Percentiles rank a stretch among this genome's conserved stretches.
phyloP scores from a whole-genome alignment of 2,888 invertebrate genomes.

The Megastigmus dorsalis region DNA sequence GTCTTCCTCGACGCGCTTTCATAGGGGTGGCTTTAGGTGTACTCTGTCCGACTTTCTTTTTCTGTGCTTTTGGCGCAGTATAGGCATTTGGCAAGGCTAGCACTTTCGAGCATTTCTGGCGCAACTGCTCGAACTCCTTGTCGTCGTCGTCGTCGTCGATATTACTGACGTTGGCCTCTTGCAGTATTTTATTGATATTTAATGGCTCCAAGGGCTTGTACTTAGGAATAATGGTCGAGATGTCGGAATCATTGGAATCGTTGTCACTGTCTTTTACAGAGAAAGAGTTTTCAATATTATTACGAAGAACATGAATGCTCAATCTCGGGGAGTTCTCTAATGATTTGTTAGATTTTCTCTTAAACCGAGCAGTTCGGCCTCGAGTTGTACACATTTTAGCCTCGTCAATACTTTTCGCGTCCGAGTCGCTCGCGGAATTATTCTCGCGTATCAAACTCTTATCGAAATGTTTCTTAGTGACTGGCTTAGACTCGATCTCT shows the following conservation, averaged over 20 bases:
- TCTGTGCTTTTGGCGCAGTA: too few species aligned
- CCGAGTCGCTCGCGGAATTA: neutral
- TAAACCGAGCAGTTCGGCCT: too few species aligned
- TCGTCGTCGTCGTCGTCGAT: constrained; percentile 30
- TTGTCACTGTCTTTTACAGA: neutral
- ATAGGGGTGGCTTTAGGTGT: too few species aligned
- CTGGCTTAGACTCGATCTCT: constrained; percentile 13
- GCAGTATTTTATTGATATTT: neutral
- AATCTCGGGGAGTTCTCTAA: neutral
- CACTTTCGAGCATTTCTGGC: constrained; percentile 1
- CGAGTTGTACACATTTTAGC: neutral
- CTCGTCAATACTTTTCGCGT: neutral
- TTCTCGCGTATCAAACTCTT: neutral
- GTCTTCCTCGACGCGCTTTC: too few species aligned
- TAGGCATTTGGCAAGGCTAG: neutral
- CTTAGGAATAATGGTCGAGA: constrained; percentile 4
- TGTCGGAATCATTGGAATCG: constrained; percentile 2
- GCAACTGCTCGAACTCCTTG: constrained; percentile 28
- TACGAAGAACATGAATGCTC: neutral
- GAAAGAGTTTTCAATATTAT: neutral
- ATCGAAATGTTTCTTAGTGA: neutral
- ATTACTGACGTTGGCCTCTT: neutral
- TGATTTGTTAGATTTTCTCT: neutral
- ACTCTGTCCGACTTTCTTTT: too few species aligned
- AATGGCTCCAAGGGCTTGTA: constrained; percentile 17